Evolutionary conservation across 92 coral and sea anemone species (phyloP).

Genomic region (Epizoanthus ramosus): DNA sequence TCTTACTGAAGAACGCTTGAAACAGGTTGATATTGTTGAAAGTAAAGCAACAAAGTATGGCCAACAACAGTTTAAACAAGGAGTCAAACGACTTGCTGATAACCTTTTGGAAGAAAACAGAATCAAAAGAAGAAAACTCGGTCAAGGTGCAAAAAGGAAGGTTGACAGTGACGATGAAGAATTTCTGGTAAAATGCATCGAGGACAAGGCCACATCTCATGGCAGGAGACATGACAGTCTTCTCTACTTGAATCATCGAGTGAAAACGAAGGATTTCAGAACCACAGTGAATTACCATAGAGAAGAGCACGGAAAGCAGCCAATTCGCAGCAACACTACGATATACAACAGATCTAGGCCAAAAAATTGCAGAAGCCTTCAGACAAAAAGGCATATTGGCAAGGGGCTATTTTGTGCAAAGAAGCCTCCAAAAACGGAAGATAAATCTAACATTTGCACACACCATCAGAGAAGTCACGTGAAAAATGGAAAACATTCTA

Average conservation of each 20-base stretch:
- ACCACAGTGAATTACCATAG: constrained; percentile 24
- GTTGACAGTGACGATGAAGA: constrained; percentile 69
- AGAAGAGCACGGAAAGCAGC: constrained; percentile 20
- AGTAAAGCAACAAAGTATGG: constrained; percentile 24
- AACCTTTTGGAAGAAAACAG: constrained; percentile 71
- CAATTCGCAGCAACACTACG: constrained; percentile 8
- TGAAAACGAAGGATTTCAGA: constrained; percentile 42
- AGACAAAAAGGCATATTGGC: too few species aligned
- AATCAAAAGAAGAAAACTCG: constrained; percentile 44
- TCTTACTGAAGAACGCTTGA: constrained; percentile 26
- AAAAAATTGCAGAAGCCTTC: constrained; percentile 21
- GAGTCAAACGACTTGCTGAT: constrained; percentile 36
- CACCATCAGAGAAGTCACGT: too few species aligned
- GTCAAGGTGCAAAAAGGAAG: constrained; percentile 36
- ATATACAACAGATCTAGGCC: constrained; percentile 23
- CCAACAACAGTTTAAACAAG: constrained; percentile 41
- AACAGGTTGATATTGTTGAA: neutral
- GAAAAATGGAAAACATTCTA: too few species aligned
- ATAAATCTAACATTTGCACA: too few species aligned
- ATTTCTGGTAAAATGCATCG: too few species aligned
- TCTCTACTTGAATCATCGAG: constrained; percentile 33
- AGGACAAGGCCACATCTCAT: too few species aligned
- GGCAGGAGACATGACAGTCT: too few species aligned
- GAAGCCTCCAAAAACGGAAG: too few species aligned
- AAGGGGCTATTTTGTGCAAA: too few species aligned